Percentiles rank a stretch among this genome's conserved stretches.
phyloP scores from a whole-genome alignment of 2,888 invertebrate species.

The Apamea epomidion region DNA sequence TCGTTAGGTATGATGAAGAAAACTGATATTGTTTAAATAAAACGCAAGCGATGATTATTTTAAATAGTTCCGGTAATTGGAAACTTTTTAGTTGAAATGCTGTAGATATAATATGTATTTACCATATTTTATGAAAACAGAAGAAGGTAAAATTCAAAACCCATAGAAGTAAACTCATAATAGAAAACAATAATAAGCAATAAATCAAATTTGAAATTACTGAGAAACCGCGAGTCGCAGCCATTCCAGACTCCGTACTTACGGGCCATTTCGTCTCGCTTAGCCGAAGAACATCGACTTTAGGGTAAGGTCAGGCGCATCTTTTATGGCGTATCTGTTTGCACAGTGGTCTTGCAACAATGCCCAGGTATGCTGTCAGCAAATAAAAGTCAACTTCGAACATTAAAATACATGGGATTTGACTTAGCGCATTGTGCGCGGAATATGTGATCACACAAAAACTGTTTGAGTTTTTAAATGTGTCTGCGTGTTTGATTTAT shows the following conservation, averaged over 20 bases:
- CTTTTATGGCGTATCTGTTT: conserved; percentile 75
- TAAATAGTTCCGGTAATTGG: not conserved
- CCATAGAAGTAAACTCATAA: conserved; percentile 23
- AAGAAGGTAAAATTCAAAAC: conserved; percentile 6
- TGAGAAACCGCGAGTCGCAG: conserved; percentile 42
- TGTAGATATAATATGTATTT: not conserved
- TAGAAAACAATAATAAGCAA: conserved; percentile 50
- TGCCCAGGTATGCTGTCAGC: conserved; percentile 79
- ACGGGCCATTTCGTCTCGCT: conserved; percentile 41
- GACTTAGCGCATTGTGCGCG: conserved; percentile 72
- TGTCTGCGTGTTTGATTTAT: conserved; percentile 39
- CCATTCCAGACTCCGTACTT: conserved; percentile 16
- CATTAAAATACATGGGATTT: conserved; percentile 75
- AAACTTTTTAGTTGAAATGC: not conserved
- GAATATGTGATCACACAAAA: conserved; percentile 67
- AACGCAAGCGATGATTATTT: not conserved
- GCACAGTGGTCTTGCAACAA: conserved; percentile 81
- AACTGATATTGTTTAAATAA: not conserved
- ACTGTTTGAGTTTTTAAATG: conserved; percentile 59
- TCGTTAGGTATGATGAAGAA: too few relatives aligned
- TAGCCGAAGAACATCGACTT: conserved; percentile 23
- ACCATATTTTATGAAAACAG: not conserved
- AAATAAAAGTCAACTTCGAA: conserved; percentile 74
- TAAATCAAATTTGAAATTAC: conserved; percentile 60
- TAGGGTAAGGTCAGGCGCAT: conserved; percentile 61